Evolutionary conservation across 2,113 vertebrate species (phyloP).

Genomic region (Potamarius usumacintae): DNA sequence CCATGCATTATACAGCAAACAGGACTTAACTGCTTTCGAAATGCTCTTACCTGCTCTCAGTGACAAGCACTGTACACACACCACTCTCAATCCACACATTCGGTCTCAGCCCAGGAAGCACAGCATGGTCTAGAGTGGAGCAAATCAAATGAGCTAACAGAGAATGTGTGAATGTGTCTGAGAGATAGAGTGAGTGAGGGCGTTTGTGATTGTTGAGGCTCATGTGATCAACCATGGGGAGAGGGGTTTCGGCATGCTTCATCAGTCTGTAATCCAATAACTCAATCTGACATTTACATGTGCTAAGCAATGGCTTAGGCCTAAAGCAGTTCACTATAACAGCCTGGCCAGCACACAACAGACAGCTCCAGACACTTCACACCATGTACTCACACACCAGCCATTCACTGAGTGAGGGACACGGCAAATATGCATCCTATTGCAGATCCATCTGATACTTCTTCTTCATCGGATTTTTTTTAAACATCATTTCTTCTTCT

Average conservation of each 20-base stretch:
- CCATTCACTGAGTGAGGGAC: conserved; percentile 43
- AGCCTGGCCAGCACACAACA: conserved; percentile 28
- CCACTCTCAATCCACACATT: background rate
- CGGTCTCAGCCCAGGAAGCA: background rate
- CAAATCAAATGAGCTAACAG: background rate
- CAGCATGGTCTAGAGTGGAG: background rate
- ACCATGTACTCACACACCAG: background rate
- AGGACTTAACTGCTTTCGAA: background rate
- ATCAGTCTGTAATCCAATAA: conserved; percentile 64
- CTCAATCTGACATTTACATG: conserved; percentile 54
- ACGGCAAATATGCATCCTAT: conserved; percentile 59
- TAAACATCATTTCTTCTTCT: background rate
- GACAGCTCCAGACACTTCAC: conserved; percentile 1
- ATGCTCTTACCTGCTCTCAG: conserved; percentile 7
- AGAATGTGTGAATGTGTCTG: background rate
- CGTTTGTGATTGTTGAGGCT: conserved; percentile 48
- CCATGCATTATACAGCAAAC: background rate
- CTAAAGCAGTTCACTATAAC: conserved; percentile 40
- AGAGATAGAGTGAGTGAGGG: conserved; percentile 3
- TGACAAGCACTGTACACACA: background rate
- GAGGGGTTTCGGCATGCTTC: conserved; percentile 50
- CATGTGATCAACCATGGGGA: conserved; percentile 57
- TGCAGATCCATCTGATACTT: conserved; percentile 54
- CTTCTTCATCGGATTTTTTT: background rate
- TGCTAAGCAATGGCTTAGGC: conserved; percentile 44